Conservation (phyloP, 2,888 invertebrate genomes). For the Eumacrocentrus americanus region DNA sequence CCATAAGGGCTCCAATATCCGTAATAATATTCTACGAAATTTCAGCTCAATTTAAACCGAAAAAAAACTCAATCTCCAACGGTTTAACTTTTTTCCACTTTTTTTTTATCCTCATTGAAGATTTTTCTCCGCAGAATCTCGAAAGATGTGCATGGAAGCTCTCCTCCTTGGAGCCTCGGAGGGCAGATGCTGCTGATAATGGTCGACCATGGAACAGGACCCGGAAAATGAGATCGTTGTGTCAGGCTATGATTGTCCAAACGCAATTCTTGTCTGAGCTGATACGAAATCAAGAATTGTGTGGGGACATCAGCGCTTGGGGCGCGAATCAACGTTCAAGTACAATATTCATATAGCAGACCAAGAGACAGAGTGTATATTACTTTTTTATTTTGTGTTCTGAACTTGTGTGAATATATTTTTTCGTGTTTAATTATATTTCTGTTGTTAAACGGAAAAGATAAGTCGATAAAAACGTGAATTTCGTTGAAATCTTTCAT, state of each 20-base stretch:
- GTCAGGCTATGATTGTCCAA: slow-evolving; percentile 62
- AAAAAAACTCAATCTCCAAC: background rate
- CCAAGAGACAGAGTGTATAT: too few relatives aligned
- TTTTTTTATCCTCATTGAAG: background rate
- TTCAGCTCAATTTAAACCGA: background rate
- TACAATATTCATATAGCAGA: too few relatives aligned
- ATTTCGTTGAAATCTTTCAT: too few relatives aligned
- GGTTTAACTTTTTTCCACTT: background rate
- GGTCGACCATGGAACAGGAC: slow-evolving; percentile 1
- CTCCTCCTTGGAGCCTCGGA: background rate
- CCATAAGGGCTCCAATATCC: background rate
- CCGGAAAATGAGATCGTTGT: slow-evolving; percentile 41
- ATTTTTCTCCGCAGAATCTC: background rate
- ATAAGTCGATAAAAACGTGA: too few relatives aligned
- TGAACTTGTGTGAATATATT: too few relatives aligned
- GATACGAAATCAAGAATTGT: slow-evolving; percentile 60
- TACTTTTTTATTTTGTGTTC: too few relatives aligned
- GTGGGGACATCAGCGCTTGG: slow-evolving; percentile 62
- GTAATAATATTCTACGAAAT: background rate
- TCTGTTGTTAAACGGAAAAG: too few relatives aligned
- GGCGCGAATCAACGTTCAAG: slow-evolving; percentile 46
- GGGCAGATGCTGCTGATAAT: slow-evolving; percentile 7
- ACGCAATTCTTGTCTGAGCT: slow-evolving; percentile 60
- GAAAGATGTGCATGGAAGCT: background rate
- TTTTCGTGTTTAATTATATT: too few relatives aligned